Conservation (phyloP, 1,140 invertebrate genomes). For the Cotesia chilonis region DNA sequence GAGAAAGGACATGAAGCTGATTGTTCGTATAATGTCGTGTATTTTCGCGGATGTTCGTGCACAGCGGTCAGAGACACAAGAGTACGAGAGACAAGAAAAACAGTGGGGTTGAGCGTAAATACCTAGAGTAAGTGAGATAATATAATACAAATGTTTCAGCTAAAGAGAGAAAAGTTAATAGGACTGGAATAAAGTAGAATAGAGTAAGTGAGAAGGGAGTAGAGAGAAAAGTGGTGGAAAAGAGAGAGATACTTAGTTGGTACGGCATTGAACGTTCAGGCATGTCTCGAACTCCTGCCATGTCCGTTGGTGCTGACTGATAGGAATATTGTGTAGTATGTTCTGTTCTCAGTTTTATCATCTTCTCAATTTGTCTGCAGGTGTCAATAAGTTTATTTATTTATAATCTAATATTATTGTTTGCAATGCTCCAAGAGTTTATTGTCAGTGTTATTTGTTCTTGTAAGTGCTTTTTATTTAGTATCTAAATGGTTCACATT, state of each 20-base stretch:
- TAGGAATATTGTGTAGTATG: slow-evolving; percentile 28
- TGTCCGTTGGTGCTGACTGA: slow-evolving; percentile 57
- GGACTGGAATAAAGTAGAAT: neutral
- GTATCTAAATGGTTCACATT: slow-evolving; percentile 18
- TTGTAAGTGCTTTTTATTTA: neutral
- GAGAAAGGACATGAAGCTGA: slow-evolving; percentile 46
- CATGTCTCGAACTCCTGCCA: slow-evolving; percentile 61
- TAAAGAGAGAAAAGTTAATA: slow-evolving; percentile 22
- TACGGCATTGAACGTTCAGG: slow-evolving; percentile 57
- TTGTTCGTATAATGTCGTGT: slow-evolving; percentile 42
- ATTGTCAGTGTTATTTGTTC: neutral
- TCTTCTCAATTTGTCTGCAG: neutral
- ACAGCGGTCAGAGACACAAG: slow-evolving; percentile 58
- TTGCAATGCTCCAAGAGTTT: too few species aligned
- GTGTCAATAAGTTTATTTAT: neutral
- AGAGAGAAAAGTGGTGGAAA: slow-evolving; percentile 17
- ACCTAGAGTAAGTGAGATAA: slow-evolving; percentile 22
- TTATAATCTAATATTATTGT: neutral
- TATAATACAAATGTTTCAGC: neutral
- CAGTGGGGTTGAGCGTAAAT: slow-evolving; percentile 1
- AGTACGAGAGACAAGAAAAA: slow-evolving; percentile 35
- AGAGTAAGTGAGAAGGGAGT: slow-evolving; percentile 30
- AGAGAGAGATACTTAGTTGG: slow-evolving; percentile 34
- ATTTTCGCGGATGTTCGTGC: slow-evolving; percentile 53
- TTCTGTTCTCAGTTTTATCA: slow-evolving; percentile 21